Evolutionary conservation across 2,888 invertebrate genomes (phyloP).

Genomic region (Iselma pallidipennis): DNA sequence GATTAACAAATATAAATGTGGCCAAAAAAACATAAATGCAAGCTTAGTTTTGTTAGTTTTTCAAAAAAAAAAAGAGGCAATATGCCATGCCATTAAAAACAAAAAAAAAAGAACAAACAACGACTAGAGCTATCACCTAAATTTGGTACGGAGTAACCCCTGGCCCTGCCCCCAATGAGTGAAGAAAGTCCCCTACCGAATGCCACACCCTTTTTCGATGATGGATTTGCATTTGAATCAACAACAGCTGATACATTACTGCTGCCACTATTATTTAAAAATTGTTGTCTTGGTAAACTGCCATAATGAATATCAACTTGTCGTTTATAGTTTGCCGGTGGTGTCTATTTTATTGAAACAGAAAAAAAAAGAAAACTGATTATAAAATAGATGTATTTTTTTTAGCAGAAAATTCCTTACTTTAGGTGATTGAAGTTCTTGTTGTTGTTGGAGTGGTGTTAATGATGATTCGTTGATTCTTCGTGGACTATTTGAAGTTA

Average conservation of each 20-base stretch:
- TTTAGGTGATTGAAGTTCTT: conserved; percentile 46
- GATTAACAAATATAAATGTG: too few species aligned
- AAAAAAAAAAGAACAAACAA: not conserved
- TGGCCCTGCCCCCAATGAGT: conserved; percentile 63
- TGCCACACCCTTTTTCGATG: conserved; percentile 66
- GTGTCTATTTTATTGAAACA: conserved; percentile 62
- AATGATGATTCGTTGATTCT: conserved; percentile 41
- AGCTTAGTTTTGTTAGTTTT: conserved; percentile 22
- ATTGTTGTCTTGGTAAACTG: conserved; percentile 75
- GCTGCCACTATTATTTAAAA: conserved; percentile 55
- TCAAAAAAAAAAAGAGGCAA: not conserved
- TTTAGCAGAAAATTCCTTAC: conserved; percentile 31
- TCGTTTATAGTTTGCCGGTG: conserved; percentile 74
- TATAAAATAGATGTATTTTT: not conserved
- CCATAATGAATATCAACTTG: conserved; percentile 79
- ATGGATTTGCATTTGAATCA: conserved; percentile 49
- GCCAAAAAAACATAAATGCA: conserved; percentile 24
- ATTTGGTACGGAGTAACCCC: conserved; percentile 89
- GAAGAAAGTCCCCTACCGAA: conserved; percentile 69
- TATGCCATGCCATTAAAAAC: not conserved
- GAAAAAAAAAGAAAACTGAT: not conserved
- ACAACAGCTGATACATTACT: conserved; percentile 36
- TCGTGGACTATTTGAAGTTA: conserved; percentile 44
- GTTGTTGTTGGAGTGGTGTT: conserved; percentile 34
- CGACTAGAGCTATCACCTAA: conserved; percentile 69